These are phyloP conservation scores for Aethes cnicana DNA, from an alignment of 2,888 invertebrate genomes.

Conservation along the genomic window DNA sequence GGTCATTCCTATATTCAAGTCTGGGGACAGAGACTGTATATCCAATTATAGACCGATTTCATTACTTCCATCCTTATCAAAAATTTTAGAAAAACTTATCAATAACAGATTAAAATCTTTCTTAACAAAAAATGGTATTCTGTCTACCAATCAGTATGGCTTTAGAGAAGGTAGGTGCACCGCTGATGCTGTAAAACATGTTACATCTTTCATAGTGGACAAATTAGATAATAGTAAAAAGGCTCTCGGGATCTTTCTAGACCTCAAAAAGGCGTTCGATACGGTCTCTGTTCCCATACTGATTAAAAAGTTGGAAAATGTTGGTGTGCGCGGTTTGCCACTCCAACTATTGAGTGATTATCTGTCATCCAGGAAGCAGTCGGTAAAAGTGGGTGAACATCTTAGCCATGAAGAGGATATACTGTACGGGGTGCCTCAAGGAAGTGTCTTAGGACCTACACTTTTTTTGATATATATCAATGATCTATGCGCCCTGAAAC, in stretches of 20 bases:
- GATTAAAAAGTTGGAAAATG: not conserved
- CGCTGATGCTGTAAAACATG: not conserved
- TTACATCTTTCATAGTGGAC: not conserved
- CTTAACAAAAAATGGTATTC: not conserved
- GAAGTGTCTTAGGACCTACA: not conserved
- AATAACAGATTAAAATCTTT: not conserved
- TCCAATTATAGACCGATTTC: not conserved
- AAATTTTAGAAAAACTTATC: not conserved
- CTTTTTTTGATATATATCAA: not conserved
- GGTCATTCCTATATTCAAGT: not conserved
- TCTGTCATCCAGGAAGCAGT: not conserved
- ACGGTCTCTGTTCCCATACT: not conserved
- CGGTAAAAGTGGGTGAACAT: not conserved
- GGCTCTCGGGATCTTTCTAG: slow-evolving; percentile 1
- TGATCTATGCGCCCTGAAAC: not conserved
- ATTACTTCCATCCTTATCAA: not conserved
- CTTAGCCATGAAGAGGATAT: not conserved
- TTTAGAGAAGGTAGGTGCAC: not conserved
- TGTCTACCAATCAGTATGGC: not conserved
- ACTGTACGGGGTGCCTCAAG: not conserved
- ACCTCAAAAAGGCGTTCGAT: not conserved
- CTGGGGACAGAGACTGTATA: not conserved
- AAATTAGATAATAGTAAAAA: not conserved
- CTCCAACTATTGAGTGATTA: not conserved
- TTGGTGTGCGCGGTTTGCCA: not conserved